A percentile compares a stretch with the other conserved stretches of the same genome.
Conservation (phyloP, 2,888 invertebrate species). For the Eilema sororculum region DNA sequence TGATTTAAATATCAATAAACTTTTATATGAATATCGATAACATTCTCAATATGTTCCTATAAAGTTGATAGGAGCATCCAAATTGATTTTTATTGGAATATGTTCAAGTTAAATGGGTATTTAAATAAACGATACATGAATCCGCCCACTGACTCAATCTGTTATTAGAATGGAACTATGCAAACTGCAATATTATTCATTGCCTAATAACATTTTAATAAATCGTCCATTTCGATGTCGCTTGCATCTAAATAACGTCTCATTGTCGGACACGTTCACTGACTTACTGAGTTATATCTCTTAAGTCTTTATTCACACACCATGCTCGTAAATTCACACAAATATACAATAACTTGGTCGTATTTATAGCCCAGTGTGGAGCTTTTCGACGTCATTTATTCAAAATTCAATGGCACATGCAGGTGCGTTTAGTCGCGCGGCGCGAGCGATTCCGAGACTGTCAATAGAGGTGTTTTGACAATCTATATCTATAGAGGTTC, state of each 20-base stretch:
- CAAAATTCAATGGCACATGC: constrained; percentile 40
- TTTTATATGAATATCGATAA: constrained; percentile 9
- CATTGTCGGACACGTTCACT: constrained; percentile 39
- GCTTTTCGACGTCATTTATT: constrained; percentile 51
- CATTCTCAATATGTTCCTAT: constrained; percentile 9
- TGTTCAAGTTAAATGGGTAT: constrained; percentile 11
- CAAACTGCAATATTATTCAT: constrained; percentile 42
- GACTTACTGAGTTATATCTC: constrained; percentile 30
- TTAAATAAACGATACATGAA: constrained; percentile 21
- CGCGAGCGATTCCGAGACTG: constrained; percentile 11
- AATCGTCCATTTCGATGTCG: constrained; percentile 48
- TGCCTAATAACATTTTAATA: constrained; percentile 47
- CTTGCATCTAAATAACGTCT: constrained; percentile 39
- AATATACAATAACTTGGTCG: constrained; percentile 47
- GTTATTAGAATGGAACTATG: constrained; percentile 37
- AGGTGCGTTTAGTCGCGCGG: constrained; percentile 32
- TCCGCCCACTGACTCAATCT: constrained; percentile 25
- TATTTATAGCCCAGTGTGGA: constrained; percentile 54
- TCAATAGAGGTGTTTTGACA: constrained; percentile 22
- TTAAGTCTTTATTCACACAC: constrained; percentile 34
- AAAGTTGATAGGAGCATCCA: constrained; percentile 5
- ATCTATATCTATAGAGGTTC: constrained; percentile 15
- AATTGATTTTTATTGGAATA: constrained; percentile 21
- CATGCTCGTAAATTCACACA: constrained; percentile 51
- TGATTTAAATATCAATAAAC: constrained; percentile 18